Percentiles rank a stretch among this genome's conserved stretches.
Evolutionary conservation across 1,140 invertebrate genomes (phyloP).

Genomic region (Lordiphosa mommai): DNA sequence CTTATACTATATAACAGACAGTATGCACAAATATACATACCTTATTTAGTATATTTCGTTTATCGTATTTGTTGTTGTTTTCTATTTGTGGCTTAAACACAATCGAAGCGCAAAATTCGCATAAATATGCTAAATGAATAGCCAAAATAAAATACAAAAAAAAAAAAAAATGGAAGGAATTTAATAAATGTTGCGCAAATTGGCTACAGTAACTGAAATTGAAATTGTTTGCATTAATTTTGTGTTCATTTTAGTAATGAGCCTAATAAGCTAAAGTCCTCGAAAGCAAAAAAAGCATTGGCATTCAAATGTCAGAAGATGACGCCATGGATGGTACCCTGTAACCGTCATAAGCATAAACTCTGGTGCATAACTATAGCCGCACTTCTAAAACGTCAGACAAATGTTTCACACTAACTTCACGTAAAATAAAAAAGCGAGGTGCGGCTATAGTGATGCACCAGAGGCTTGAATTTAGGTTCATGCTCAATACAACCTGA

Average conservation of each 20-base stretch:
- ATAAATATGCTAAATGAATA: slow-evolving; percentile 71
- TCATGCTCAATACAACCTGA: too few relatives aligned
- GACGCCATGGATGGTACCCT: neutral
- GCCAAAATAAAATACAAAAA: slow-evolving; percentile 21
- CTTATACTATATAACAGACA: slow-evolving; percentile 5
- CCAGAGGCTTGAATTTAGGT: too few relatives aligned
- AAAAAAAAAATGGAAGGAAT: neutral
- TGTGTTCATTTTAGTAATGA: slow-evolving; percentile 30
- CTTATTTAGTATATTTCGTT: slow-evolving; percentile 8
- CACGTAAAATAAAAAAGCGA: too few relatives aligned
- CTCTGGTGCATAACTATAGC: too few relatives aligned
- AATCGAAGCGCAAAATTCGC: slow-evolving; percentile 59
- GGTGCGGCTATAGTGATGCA: too few relatives aligned
- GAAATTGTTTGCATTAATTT: slow-evolving; percentile 11
- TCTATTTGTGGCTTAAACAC: slow-evolving; percentile 48
- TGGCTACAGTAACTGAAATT: slow-evolving; percentile 58
- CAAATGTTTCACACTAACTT: too few relatives aligned
- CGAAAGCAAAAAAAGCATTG: too few relatives aligned
- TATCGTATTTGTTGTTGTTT: slow-evolving; percentile 56
- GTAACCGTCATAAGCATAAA: too few relatives aligned
- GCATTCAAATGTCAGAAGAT: slow-evolving; percentile 17
- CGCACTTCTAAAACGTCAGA: too few relatives aligned
- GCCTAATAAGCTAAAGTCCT: slow-evolving; percentile 25
- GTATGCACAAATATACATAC: slow-evolving; percentile 4
- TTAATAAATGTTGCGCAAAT: slow-evolving; percentile 51